Percentiles rank a stretch among this genome's conserved stretches.
Evolutionary conservation across 2,888 invertebrate genomes (phyloP).

Genomic region (Metallyticus violacea): DNA sequence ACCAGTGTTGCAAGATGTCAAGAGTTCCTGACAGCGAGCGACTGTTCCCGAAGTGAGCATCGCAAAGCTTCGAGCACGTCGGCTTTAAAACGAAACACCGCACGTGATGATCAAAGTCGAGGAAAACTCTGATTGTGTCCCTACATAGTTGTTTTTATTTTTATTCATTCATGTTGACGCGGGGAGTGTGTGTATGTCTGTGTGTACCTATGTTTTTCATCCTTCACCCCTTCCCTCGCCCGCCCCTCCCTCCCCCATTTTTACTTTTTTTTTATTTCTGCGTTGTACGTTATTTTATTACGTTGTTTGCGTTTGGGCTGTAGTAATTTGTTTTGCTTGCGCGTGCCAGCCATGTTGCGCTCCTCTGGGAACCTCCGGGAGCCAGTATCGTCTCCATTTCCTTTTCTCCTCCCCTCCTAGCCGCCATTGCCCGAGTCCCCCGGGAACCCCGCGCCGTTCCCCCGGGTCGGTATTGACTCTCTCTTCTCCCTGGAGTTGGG

Average conservation of each 20-base stretch:
- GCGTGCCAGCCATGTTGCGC: constrained; percentile 34
- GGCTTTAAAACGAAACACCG: background rate
- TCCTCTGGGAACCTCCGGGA: constrained; percentile 22
- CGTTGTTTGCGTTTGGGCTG: constrained; percentile 25
- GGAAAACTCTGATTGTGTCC: background rate
- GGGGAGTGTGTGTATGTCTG: background rate
- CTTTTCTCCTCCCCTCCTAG: constrained; percentile 37
- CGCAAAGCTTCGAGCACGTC: background rate
- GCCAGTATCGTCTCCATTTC: constrained; percentile 22
- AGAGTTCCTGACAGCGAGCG: no score
- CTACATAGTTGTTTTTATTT: background rate
- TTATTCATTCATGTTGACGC: background rate
- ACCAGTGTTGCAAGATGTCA: no score
- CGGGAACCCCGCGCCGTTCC: constrained; percentile 40
- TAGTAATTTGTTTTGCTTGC: constrained; percentile 33
- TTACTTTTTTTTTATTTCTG: constrained; percentile 6
- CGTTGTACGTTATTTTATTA: constrained; percentile 24
- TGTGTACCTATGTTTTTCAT: background rate
- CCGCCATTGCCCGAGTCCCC: constrained; percentile 48
- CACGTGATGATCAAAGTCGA: background rate
- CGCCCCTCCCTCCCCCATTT: background rate
- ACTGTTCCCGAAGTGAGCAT: background rate
- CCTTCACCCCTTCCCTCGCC: background rate
- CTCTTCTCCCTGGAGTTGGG: constrained; percentile 35
- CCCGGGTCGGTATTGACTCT: constrained; percentile 51